Percentiles rank a stretch among this genome's conserved stretches.
These are phyloP conservation scores for Archilochus colubris DNA, from an alignment of 2,113 vertebrate genomes.

Conservation along the genomic window DNA sequence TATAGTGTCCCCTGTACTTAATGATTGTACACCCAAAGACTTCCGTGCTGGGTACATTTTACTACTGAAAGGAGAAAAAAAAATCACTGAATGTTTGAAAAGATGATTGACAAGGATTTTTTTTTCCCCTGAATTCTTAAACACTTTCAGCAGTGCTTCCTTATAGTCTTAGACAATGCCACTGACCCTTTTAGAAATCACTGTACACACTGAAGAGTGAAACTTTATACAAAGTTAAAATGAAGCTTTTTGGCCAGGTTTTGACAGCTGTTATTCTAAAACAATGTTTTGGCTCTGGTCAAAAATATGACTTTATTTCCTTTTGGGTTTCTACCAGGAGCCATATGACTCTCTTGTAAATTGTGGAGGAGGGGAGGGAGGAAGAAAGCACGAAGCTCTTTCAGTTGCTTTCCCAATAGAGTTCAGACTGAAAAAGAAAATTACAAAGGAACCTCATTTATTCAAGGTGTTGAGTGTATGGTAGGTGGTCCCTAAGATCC, in stretches of 20 bases:
- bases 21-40: not conserved
- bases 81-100: not conserved
- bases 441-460: not conserved
- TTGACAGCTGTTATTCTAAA: slow-evolving; percentile 69
- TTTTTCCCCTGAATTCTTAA: not conserved
- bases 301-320: slow-evolving; percentile 68
- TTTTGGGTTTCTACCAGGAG: slow-evolving; percentile 54
- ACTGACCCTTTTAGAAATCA: slow-evolving; percentile 36
- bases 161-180: slow-evolving; percentile 15
- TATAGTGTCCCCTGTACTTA: not conserved
- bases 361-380: slow-evolving; percentile 6
- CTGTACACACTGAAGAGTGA: not conserved
- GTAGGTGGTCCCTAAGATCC: not conserved
- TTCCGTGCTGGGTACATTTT: not conserved
- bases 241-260: slow-evolving; percentile 35
- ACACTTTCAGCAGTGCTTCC: slow-evolving; percentile 40
- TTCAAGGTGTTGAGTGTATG: not conserved
- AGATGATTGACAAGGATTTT: slow-evolving; percentile 29
- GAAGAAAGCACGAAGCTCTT: not conserved
- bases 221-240: slow-evolving; percentile 42
- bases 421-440: not conserved
- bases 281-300: slow-evolving; percentile 62
- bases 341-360: slow-evolving; percentile 22
- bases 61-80: slow-evolving; percentile 7
- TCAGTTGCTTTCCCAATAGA: not conserved